phyloP scores from a whole-genome alignment of 2,797 vertebrate species.

The Spinibarbus caldwelli region DNA sequence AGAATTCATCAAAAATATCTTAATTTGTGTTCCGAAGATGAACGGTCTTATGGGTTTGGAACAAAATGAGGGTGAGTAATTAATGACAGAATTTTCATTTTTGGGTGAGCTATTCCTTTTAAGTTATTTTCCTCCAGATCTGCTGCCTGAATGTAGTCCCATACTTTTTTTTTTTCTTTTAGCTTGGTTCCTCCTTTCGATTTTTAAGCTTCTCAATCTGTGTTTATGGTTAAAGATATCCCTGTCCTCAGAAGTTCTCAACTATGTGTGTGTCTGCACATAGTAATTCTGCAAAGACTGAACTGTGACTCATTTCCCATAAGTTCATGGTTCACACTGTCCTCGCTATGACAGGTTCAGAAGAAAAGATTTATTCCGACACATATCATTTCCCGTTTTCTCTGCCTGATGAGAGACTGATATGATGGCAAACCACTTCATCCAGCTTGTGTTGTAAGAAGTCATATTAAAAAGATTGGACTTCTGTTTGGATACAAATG shows the following conservation, averaged over 20 bases:
- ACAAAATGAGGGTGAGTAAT: too few species aligned
- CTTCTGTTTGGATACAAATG: slow-evolving; percentile 12
- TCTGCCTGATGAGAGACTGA: neutral
- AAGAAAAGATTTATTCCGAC: slow-evolving; percentile 35
- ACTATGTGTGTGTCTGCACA: neutral
- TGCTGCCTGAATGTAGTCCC: neutral
- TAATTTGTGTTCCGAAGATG: too few species aligned
- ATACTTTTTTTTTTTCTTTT: neutral
- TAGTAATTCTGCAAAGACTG: slow-evolving; percentile 8
- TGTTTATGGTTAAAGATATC: neutral
- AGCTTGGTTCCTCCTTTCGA: neutral
- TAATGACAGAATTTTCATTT: too few species aligned
- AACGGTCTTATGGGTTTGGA: too few species aligned
- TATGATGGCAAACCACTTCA: neutral
- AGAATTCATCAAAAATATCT: too few species aligned
- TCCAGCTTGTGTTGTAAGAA: slow-evolving; percentile 13
- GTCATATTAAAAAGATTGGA: neutral
- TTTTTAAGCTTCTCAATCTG: neutral
- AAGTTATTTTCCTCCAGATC: neutral
- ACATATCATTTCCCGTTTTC: slow-evolving; percentile 37
- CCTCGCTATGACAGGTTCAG: neutral
- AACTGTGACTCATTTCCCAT: slow-evolving; percentile 12
- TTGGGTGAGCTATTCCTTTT: neutral
- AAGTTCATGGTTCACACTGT: slow-evolving; percentile 12
- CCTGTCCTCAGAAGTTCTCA: slow-evolving; percentile 1